Conservation (phyloP, 1,140 invertebrate species). For the Euura saliciscinereae region DNA sequence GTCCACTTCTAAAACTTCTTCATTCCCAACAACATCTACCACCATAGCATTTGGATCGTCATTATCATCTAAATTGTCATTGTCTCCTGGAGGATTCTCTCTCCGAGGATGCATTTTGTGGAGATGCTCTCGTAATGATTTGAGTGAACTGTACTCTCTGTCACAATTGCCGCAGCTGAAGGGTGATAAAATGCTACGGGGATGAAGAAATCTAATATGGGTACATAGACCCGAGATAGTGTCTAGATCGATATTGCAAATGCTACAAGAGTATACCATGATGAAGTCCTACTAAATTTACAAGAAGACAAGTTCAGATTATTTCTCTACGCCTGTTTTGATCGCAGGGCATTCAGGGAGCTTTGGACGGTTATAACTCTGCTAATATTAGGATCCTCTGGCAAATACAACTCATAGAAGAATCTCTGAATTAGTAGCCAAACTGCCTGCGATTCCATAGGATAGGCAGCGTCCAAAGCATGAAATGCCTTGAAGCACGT, state of each 20-base stretch:
- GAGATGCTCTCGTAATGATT: constrained; percentile 26
- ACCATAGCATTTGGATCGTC: too few species aligned
- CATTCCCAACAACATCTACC: too few species aligned
- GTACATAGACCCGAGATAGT: constrained; percentile 6
- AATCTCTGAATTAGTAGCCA: constrained; percentile 30
- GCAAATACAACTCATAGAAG: constrained; percentile 25
- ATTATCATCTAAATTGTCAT: too few species aligned
- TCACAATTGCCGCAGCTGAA: constrained; percentile 21
- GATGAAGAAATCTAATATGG: constrained; percentile 30
- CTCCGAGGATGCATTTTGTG: constrained; percentile 17
- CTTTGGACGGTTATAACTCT: too few species aligned
- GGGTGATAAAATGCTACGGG: constrained; percentile 15
- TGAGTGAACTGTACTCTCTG: constrained; percentile 23
- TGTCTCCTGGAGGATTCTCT: too few species aligned
- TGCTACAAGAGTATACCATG: constrained; percentile 21
- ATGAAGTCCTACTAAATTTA: too few species aligned
- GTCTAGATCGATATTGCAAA: constrained; percentile 20
- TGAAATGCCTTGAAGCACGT: constrained; percentile 30
- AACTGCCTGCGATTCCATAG: constrained; percentile 27
- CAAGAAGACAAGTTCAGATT: background rate
- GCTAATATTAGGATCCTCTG: too few species aligned
- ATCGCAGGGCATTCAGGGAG: too few species aligned
- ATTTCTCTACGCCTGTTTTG: constrained; percentile 26
- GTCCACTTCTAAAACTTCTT: too few species aligned
- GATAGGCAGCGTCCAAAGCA: constrained; percentile 24